A percentile compares a stretch with the other conserved stretches of the same genome.
These are phyloP conservation scores for Drosophila multiciliata DNA, from an alignment of 2,888 invertebrate species.

Conservation along the genomic window DNA sequence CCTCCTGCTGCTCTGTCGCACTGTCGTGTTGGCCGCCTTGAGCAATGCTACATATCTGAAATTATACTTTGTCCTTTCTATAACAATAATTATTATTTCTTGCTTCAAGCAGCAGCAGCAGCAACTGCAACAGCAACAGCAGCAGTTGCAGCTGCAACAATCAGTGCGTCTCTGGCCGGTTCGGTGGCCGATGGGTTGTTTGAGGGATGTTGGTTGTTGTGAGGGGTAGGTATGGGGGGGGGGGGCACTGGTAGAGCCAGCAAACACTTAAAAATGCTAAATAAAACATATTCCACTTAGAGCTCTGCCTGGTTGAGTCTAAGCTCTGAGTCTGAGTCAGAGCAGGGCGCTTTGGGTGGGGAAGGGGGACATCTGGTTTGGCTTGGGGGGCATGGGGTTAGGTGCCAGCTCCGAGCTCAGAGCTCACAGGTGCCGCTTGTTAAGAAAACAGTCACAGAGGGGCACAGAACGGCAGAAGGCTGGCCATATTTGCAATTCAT, in stretches of 20 bases:
- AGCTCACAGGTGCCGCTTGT: slow-evolving; percentile 78
- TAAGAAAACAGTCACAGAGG: slow-evolving; percentile 63
- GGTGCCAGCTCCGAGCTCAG: slow-evolving; percentile 68
- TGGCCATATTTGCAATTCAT: slow-evolving; percentile 78
- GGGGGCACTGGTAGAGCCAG: slow-evolving; percentile 55
- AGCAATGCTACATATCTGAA: slow-evolving; percentile 72
- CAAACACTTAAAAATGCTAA: slow-evolving; percentile 80
- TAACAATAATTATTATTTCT: slow-evolving; percentile 80
- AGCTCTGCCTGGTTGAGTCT: slow-evolving; percentile 31
- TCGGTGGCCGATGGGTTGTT: slow-evolving; percentile 19
- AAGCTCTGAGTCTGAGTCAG: slow-evolving; percentile 16
- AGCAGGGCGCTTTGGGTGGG: neutral
- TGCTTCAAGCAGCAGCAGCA: slow-evolving; percentile 63
- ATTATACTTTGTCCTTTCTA: slow-evolving; percentile 80
- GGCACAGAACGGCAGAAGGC: slow-evolving; percentile 38
- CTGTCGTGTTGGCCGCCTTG: slow-evolving; percentile 32
- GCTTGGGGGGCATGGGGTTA: slow-evolving; percentile 35
- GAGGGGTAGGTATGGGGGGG: slow-evolving; percentile 1
- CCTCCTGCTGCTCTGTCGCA: neutral
- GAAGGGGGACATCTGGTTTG: neutral
- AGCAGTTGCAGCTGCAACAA: slow-evolving; percentile 28
- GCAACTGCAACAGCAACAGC: slow-evolving; percentile 24
- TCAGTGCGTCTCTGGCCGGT: slow-evolving; percentile 49
- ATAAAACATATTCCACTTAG: slow-evolving; percentile 79
- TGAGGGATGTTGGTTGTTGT: neutral